These are phyloP conservation scores for Hemibagrus wyckioides DNA, from an alignment of 2,113 vertebrate species.

Conservation along the genomic window DNA sequence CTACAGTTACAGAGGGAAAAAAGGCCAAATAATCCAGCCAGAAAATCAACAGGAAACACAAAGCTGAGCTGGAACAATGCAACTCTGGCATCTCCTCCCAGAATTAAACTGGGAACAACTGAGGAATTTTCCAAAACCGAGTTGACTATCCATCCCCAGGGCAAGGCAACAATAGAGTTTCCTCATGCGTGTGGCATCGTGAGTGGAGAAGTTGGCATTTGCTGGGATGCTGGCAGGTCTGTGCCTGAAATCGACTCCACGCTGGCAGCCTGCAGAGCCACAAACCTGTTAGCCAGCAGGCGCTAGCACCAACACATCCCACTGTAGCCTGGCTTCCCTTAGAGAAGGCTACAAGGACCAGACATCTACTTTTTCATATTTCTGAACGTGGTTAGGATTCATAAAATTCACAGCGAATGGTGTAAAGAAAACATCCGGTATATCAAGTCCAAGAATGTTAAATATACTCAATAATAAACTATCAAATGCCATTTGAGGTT, in stretches of 20 bases:
- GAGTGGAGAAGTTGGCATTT: conserved; percentile 5
- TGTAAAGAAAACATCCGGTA: neutral
- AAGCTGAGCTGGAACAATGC: neutral
- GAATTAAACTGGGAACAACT: neutral
- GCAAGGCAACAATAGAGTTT: neutral
- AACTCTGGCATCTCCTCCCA: neutral
- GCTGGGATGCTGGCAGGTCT: conserved; percentile 42
- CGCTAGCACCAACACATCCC: conserved; percentile 10
- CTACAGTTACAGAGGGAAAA: neutral
- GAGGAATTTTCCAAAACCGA: neutral
- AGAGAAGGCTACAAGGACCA: neutral
- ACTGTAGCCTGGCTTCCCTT: neutral
- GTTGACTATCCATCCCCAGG: neutral
- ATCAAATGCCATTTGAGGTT: neutral
- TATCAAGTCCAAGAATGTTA: neutral
- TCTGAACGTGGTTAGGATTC: neutral
- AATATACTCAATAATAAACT: neutral
- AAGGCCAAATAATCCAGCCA: neutral
- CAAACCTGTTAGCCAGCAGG: conserved; percentile 56
- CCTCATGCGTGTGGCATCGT: neutral
- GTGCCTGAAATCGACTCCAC: conserved; percentile 28
- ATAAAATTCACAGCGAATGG: neutral
- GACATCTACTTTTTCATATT: neutral
- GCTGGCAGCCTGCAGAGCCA: conserved; percentile 47
- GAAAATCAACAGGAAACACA: neutral